Conservation (phyloP, 2,113 vertebrate genomes). For the Sminthopsis crassicaudata region DNA sequence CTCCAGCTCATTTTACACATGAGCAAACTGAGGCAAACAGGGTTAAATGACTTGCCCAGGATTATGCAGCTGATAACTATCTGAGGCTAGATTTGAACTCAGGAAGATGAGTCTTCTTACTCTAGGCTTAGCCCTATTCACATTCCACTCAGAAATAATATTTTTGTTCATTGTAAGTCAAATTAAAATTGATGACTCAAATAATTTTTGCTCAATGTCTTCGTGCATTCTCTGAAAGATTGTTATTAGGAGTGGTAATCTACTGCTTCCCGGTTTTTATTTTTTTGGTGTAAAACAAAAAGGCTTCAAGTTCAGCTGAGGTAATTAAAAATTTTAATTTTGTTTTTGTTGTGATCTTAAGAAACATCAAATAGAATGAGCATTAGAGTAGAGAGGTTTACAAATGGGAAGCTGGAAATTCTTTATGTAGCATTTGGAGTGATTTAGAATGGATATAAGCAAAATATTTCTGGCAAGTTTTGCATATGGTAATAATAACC, state of each 20-base stretch:
- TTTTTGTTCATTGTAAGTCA: neutral
- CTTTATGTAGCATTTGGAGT: neutral
- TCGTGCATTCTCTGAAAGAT: neutral
- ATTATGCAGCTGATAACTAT: neutral
- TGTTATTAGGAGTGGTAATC: neutral
- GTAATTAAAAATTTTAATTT: neutral
- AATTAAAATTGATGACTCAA: neutral
- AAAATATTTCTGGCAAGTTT: neutral
- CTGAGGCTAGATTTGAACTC: neutral
- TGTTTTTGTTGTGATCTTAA: neutral
- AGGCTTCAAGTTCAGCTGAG: neutral
- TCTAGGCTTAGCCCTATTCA: neutral
- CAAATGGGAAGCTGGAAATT: neutral
- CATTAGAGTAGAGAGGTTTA: neutral
- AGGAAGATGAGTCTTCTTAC: neutral
- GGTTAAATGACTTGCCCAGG: neutral
- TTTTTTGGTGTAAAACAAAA: neutral
- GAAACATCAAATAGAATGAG: neutral
- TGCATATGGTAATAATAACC: neutral
- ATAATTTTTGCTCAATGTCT: neutral
- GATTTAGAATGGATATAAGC: neutral
- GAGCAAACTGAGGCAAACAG: neutral
- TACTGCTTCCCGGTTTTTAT: neutral
- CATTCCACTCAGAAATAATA: neutral
- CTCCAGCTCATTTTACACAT: neutral